These are phyloP conservation scores for Poeciliopsis occidentalis DNA, from an alignment of 2,113 vertebrate genomes.

Conservation along the genomic window DNA sequence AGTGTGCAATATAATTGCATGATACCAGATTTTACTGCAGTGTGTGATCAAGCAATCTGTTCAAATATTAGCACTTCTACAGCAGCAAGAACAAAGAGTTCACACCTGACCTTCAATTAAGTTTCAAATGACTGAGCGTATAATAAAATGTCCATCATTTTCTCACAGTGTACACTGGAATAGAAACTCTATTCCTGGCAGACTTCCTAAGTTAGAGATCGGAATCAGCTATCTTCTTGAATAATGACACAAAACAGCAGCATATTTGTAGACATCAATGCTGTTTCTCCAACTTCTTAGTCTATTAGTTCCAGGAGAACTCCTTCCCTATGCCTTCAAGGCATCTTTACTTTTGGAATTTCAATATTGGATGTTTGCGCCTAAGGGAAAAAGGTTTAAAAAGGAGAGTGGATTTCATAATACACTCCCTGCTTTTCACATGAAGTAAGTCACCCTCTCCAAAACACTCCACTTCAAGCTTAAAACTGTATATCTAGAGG, in stretches of 20 bases:
- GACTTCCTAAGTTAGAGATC: not conserved
- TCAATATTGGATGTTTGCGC: slow-evolving; percentile 47
- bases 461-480: slow-evolving; percentile 13
- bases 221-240: not conserved
- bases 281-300: slow-evolving; percentile 19
- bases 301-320: slow-evolving; percentile 27
- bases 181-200: not conserved
- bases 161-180: not conserved
- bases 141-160: not conserved
- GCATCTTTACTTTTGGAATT: slow-evolving; percentile 39
- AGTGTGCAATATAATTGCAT: not conserved
- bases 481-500: slow-evolving; percentile 24
- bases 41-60: too few species aligned
- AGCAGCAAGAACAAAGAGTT: not conserved
- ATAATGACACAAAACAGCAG: slow-evolving; percentile 9
- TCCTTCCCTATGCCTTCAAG: slow-evolving; percentile 15
- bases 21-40: not conserved
- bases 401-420: slow-evolving; percentile 15
- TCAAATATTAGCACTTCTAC: too few species aligned
- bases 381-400: slow-evolving; percentile 23
- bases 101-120: not conserved
- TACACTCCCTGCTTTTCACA: slow-evolving; percentile 3
- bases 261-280: slow-evolving; percentile 5
- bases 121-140: not conserved
- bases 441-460: not conserved